Evolutionary conservation across 2,797 vertebrate genomes (phyloP).

Genomic region (Scarus forsteni): DNA sequence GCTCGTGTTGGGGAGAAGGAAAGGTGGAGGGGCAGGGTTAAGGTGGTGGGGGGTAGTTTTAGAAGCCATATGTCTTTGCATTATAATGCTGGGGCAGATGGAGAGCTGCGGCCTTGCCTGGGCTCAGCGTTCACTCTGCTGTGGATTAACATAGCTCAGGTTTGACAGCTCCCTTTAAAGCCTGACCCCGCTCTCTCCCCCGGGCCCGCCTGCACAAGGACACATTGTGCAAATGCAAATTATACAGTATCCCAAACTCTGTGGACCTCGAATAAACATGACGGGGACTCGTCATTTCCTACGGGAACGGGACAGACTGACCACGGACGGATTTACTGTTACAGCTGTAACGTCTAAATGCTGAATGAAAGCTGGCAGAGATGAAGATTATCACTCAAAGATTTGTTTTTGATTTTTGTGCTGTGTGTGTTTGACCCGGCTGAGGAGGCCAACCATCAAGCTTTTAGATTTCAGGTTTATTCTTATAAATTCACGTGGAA

Average conservation of each 20-base stretch:
- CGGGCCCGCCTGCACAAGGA: constrained; percentile 22
- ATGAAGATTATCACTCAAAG: neutral
- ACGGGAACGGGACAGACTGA: constrained; percentile 4
- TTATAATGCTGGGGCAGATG: constrained; percentile 68
- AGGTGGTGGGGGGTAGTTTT: constrained; percentile 16
- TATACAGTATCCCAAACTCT: constrained; percentile 26
- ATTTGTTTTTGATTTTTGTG: neutral
- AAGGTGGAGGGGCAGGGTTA: constrained; percentile 18
- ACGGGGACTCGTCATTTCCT: constrained; percentile 23
- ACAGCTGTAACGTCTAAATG: neutral
- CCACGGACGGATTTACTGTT: neutral
- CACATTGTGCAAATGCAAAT: constrained; percentile 47
- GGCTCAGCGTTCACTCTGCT: constrained; percentile 42
- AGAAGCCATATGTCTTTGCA: constrained; percentile 64
- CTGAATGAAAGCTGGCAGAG: neutral
- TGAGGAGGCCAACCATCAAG: too few species aligned
- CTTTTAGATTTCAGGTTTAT: too few species aligned
- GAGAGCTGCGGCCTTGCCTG: constrained; percentile 43
- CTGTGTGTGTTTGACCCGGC: too few species aligned
- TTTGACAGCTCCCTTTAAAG: constrained; percentile 50
- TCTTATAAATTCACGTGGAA: too few species aligned
- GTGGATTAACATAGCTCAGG: constrained; percentile 58
- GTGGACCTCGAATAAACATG: constrained; percentile 29
- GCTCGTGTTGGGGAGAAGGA: constrained; percentile 24
- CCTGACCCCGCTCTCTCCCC: constrained; percentile 30